Evolutionary conservation across 2,113 vertebrate genomes (phyloP).

Genomic region (Carettochelys insculpta): DNA sequence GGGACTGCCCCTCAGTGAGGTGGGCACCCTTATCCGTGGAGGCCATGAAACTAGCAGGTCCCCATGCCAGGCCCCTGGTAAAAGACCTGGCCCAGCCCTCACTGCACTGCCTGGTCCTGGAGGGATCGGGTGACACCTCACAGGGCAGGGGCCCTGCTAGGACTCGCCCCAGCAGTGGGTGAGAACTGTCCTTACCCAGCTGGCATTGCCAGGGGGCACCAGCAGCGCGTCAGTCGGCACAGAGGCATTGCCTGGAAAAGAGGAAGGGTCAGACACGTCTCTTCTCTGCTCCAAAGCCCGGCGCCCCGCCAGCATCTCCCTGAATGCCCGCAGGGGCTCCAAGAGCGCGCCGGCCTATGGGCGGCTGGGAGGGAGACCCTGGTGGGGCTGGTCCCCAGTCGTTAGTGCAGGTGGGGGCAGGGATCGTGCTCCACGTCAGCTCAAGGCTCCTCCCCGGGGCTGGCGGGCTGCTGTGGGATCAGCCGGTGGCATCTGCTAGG

Average conservation of each 20-base stretch:
- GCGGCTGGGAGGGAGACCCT: background rate
- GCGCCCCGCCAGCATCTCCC: background rate
- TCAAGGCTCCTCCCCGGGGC: too few relatives aligned
- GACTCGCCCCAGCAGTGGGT: background rate
- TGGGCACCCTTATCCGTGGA: background rate
- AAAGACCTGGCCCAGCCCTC: background rate
- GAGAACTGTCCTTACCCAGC: conserved; percentile 32
- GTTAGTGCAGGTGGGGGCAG: background rate
- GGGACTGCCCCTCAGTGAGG: background rate
- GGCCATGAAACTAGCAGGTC: background rate
- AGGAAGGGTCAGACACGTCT: background rate
- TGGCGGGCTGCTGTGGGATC: too few relatives aligned
- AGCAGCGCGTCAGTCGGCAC: background rate
- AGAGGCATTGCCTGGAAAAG: conserved; percentile 33
- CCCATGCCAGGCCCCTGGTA: background rate
- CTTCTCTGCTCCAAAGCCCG: background rate
- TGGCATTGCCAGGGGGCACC: rapidly evolving
- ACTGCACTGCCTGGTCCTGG: background rate
- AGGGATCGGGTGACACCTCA: background rate
- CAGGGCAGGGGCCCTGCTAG: background rate
- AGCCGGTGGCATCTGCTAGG: too few relatives aligned
- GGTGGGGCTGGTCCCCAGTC: background rate
- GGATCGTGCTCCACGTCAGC: too few relatives aligned
- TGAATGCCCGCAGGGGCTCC: too few relatives aligned
- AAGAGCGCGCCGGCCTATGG: background rate